These are phyloP conservation scores for Macroglossus sobrinus DNA, from an alignment of 2,113 vertebrate species.

Conservation along the genomic window DNA sequence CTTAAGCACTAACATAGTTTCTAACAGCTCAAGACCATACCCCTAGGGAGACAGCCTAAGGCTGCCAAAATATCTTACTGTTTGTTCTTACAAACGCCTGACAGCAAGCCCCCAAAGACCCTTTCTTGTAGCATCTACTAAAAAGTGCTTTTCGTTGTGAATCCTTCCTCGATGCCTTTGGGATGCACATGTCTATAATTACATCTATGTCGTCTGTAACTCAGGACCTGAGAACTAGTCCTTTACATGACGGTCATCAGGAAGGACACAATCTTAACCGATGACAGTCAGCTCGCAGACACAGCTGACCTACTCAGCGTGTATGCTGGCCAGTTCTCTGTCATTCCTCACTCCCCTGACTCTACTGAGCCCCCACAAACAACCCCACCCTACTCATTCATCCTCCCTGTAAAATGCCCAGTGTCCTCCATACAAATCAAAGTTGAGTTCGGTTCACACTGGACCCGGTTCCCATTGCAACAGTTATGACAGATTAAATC, in stretches of 20 bases:
- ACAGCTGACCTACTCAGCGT: not conserved
- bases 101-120: not conserved
- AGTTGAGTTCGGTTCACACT: not conserved
- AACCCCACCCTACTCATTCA: not conserved
- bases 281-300: not conserved
- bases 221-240: not conserved
- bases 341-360: not conserved
- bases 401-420: not conserved
- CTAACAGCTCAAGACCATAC: not conserved
- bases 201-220: not conserved
- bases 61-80: not conserved
- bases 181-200: not conserved
- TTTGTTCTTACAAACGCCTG: not conserved
- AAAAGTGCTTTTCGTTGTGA: not conserved
- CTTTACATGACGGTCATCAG: not conserved
- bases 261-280: not conserved
- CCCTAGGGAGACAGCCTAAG: not conserved
- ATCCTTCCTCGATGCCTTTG: not conserved
- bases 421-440: not conserved
- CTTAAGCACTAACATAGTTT: not conserved
- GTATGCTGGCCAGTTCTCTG: not conserved
- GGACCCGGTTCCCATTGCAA: not conserved
- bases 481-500: not conserved
- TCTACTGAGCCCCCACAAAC: not conserved
- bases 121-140: not conserved